Conservation (phyloP, 64 coral and sea anemone genomes). For the Stylophora pistillata region DNA sequence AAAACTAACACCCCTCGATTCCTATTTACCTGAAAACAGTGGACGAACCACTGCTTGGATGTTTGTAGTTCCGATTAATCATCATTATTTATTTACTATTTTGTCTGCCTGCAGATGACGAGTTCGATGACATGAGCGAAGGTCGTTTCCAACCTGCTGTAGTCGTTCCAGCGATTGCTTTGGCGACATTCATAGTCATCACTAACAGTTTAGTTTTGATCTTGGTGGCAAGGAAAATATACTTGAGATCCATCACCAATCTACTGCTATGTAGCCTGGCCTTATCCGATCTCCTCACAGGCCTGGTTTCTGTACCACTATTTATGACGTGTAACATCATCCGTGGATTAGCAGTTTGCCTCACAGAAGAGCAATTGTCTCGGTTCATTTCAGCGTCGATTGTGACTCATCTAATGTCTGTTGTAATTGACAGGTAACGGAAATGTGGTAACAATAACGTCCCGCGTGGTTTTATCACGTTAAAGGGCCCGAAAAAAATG, state of each 20-base stretch:
- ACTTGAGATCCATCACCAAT: constrained; percentile 72
- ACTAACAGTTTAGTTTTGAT: constrained; percentile 64
- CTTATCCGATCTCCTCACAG: constrained; percentile 65
- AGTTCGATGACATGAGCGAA: not conserved
- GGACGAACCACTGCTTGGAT: too few species aligned
- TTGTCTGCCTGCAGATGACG: not conserved
- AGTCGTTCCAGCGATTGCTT: constrained; percentile 47
- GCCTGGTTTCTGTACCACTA: constrained; percentile 55
- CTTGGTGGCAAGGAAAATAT: constrained; percentile 22
- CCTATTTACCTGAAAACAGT: too few species aligned
- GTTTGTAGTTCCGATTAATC: not conserved
- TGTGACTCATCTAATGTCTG: constrained; percentile 64
- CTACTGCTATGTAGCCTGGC: constrained; percentile 82
- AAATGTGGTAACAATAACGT: too few species aligned
- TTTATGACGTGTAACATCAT: constrained; percentile 72
- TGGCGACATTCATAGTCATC: constrained; percentile 52
- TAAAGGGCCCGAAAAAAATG: too few species aligned
- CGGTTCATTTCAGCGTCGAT: constrained; percentile 63
- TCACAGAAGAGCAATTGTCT: constrained; percentile 48
- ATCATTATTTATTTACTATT: not conserved
- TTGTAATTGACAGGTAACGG: constrained; percentile 62
- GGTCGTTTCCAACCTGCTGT: constrained; percentile 30
- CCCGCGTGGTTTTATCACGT: too few species aligned
- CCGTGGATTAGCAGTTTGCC: constrained; percentile 42
- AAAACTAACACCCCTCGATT: too few species aligned